phyloP scores from a whole-genome alignment of 2,113 vertebrate genomes.

The Pterophyllum scalare region DNA sequence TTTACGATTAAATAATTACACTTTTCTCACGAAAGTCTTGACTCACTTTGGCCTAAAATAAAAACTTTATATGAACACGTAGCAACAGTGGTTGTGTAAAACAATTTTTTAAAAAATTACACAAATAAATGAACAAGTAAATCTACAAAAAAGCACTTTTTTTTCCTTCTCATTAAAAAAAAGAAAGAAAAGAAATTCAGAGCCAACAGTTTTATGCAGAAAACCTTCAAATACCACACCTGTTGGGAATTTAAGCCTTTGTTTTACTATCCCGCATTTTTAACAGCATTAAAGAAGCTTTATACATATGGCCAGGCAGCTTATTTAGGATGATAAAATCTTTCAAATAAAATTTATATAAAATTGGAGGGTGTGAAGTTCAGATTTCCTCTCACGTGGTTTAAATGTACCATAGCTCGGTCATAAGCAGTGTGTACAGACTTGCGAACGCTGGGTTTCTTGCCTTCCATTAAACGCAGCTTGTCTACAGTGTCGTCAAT shows the following conservation, averaged over 20 bases:
- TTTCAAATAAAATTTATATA: conserved; percentile 80
- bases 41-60: conserved; percentile 73
- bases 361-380: conserved; percentile 90
- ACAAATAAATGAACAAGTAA: conserved; percentile 45
- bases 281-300: conserved; percentile 38
- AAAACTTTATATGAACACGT: conserved; percentile 58
- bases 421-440: conserved; percentile 96
- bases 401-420: conserved; percentile 93
- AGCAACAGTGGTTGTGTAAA: conserved; percentile 73
- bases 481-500: conserved; percentile 96
- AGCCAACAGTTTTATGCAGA: conserved; percentile 27
- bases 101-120: conserved; percentile 38
- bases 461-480: conserved; percentile 94
- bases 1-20: conserved; percentile 68
- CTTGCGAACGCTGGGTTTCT: conserved; percentile 96
- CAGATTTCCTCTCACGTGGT: conserved; percentile 88
- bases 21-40: conserved; percentile 27
- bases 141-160: conserved; percentile 48
- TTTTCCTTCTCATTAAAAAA: conserved; percentile 26
- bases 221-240: conserved; percentile 35
- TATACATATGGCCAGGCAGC: conserved; percentile 20
- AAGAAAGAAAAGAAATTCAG: neutral
- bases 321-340: conserved; percentile 40
- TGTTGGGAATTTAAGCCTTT: conserved; percentile 14
- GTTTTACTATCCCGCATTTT: conserved; percentile 3